phyloP scores from a whole-genome alignment of 2,113 vertebrate species.

The Hystrix brachyura region DNA sequence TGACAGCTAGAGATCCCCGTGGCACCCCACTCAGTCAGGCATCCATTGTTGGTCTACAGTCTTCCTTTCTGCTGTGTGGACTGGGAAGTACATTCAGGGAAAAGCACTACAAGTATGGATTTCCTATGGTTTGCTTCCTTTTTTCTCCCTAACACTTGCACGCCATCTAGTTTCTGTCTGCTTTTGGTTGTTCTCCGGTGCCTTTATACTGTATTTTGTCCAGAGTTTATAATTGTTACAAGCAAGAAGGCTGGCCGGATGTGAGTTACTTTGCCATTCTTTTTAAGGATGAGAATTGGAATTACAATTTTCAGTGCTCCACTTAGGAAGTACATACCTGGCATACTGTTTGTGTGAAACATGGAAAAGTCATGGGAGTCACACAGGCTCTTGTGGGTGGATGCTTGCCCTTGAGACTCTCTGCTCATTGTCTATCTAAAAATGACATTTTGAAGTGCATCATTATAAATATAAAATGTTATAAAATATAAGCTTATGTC shows the following conservation, averaged over 20 bases:
- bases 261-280: not conserved
- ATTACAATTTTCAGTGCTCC: not conserved
- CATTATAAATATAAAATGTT: slow-evolving; percentile 58
- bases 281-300: slow-evolving; percentile 45
- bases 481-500: slow-evolving; percentile 52
- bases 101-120: not conserved
- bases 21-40: not conserved
- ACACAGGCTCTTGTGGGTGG: not conserved
- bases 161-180: not conserved
- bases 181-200: not conserved
- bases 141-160: not conserved
- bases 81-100: not conserved
- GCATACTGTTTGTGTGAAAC: not conserved
- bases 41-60: not conserved
- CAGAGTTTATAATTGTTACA: not conserved
- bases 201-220: slow-evolving; percentile 40
- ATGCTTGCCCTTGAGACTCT: not conserved
- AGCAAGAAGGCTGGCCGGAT: slow-evolving; percentile 3
- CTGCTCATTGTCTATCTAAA: slow-evolving; percentile 32
- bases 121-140: not conserved
- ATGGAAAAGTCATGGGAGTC: not conserved
- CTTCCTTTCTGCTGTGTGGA: not conserved
- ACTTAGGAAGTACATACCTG: not conserved
- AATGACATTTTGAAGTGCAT: slow-evolving; percentile 44
- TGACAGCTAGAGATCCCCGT: not conserved